Conservation (phyloP, 1,140 invertebrate genomes). For the Idris sp. region DNA sequence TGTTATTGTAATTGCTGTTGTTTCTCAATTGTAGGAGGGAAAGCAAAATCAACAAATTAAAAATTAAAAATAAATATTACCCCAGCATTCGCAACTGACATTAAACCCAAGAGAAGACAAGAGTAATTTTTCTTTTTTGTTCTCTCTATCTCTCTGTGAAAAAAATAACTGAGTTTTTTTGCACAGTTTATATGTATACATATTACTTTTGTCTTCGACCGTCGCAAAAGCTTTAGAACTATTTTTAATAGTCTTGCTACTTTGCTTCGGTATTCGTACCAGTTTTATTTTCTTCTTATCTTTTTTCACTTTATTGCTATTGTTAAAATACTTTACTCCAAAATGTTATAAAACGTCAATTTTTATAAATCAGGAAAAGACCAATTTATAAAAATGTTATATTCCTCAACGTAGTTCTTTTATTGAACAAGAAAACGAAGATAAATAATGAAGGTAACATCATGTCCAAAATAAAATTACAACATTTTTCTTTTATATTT, state of each 20-base stretch:
- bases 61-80: not conserved
- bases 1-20: constrained; percentile 55
- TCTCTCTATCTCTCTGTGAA: not conserved
- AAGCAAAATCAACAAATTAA: constrained; percentile 30
- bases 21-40: constrained; percentile 53
- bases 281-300: constrained; percentile 48
- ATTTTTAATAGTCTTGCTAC: constrained; percentile 53
- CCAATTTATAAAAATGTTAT: too few relatives aligned
- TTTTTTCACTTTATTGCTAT: constrained; percentile 38
- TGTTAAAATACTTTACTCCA: constrained; percentile 27
- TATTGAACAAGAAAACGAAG: too few relatives aligned
- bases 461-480: too few relatives aligned
- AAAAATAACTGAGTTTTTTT: too few relatives aligned
- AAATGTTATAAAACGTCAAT: too few relatives aligned
- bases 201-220: constrained; percentile 44
- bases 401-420: constrained; percentile 32
- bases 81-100: constrained; percentile 54
- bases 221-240: constrained; percentile 53
- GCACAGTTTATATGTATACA: not conserved
- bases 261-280: constrained; percentile 53
- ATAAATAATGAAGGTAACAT: too few relatives aligned
- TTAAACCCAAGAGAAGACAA: too few relatives aligned
- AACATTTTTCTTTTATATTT: too few relatives aligned
- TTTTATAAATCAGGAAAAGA: too few relatives aligned
- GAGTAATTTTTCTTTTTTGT: constrained; percentile 1